A percentile compares a stretch with the other conserved stretches of the same genome.
These are phyloP conservation scores for Macrotrachela quadricornifera DNA, from an alignment of 1,140 invertebrate genomes.

Conservation along the genomic window DNA sequence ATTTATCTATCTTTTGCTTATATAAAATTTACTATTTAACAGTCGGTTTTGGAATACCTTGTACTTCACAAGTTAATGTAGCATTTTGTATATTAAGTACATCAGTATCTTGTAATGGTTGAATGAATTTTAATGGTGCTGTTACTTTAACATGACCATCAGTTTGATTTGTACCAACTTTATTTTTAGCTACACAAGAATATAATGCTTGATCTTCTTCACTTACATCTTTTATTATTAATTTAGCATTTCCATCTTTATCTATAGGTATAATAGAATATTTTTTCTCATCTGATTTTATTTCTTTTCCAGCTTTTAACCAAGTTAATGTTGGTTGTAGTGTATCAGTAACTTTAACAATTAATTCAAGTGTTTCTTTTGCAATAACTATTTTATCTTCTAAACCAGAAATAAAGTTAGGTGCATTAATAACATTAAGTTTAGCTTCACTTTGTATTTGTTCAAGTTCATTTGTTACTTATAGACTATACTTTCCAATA, in stretches of 20 bases:
- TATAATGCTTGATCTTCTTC: constrained; percentile 63
- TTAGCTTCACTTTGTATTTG: neutral
- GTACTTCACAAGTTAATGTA: constrained; percentile 1
- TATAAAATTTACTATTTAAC: constrained; percentile 3
- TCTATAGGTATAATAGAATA: neutral
- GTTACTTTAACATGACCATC: constrained; percentile 21
- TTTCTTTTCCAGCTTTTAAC: constrained; percentile 10
- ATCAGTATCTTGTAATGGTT: no score
- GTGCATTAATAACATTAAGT: neutral
- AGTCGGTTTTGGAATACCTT: constrained; percentile 6
- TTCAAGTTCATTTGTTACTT: neutral
- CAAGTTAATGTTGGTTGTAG: constrained; percentile 2
- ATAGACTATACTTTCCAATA: neutral
- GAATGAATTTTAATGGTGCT: no score
- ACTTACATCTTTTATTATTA: constrained; percentile 61
- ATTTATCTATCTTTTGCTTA: neutral
- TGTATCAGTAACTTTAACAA: neutral
- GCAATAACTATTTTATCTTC: neutral
- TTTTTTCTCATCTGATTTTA: neutral
- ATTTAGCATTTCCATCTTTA: constrained; percentile 9
- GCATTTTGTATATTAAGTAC: neutral
- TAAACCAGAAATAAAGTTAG: no score
- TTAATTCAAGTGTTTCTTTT: neutral
- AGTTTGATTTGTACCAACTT: constrained; percentile 59
- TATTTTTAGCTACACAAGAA: constrained; percentile 61